These are phyloP conservation scores for Zaprionus africanus DNA, from an alignment of 1,140 invertebrate species.

Conservation along the genomic window DNA sequence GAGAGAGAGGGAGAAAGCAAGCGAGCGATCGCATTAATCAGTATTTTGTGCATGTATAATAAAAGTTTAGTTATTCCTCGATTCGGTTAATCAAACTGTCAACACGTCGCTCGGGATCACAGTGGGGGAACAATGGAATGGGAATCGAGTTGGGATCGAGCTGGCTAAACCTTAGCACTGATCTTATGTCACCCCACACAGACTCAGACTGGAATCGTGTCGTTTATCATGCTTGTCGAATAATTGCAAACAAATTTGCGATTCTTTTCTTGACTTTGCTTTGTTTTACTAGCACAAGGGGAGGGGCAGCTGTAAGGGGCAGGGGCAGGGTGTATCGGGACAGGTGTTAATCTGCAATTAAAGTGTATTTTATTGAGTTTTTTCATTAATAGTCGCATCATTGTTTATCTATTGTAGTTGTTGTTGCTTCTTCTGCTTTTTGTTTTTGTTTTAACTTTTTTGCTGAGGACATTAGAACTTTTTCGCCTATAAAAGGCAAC, in stretches of 20 bases:
- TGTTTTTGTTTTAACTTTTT: not conserved
- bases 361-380: slow-evolving; percentile 13
- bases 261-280: not conserved
- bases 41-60: slow-evolving; percentile 3
- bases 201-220: not conserved
- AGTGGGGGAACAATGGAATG: slow-evolving; percentile 1
- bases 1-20: not conserved
- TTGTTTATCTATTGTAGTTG: not conserved
- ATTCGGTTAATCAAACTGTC: slow-evolving; percentile 5
- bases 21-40: not conserved
- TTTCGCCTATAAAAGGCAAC: slow-evolving; percentile 12
- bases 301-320: not conserved
- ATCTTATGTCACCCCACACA: slow-evolving; percentile 2
- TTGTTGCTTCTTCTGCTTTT: not conserved
- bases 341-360: slow-evolving; percentile 7
- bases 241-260: slow-evolving; percentile 2
- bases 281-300: not conserved
- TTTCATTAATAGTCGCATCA: slow-evolving; percentile 12
- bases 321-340: not conserved
- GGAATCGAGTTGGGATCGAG: not conserved
- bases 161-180: not conserved
- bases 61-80: slow-evolving; percentile 7
- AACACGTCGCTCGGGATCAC: slow-evolving; percentile 5
- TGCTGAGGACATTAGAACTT: slow-evolving; percentile 6
- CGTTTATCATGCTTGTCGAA: slow-evolving; percentile 4